Evolutionary conservation across 2,888 invertebrate genomes (phyloP), one percentile per base, ranked within the genome.

Genomic region (Heteromurus nitidus): DNA sequence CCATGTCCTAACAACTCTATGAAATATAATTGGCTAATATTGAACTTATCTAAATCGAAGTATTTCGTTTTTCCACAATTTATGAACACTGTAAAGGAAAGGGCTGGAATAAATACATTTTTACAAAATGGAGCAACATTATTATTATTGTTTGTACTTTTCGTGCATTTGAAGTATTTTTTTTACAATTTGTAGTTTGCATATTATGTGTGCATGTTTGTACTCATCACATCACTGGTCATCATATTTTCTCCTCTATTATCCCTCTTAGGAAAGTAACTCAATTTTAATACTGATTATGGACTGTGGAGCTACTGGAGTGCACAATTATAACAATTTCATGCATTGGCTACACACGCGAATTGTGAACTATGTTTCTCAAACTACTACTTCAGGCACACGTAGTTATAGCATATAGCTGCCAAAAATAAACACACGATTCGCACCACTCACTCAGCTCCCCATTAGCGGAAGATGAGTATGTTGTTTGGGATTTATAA

Each of bases 301-400:
- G 36, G 13, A 36, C 36, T 9, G 36, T 36, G 13, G 36, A 9
- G 36, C 7, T 9, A 36, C 7, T 36, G 36, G 36, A 36, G 13
- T 36, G 26, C 7, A 26, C 24, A 55, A 55, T 55, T 55, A 55
- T 26, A 20, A 26, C 55, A 55, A 55, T 55, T 55, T 55, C 26
- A 24, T 55, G 55, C 55, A 26, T 55, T 55, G 55, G 26, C 20
- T n/a, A 53, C 20, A 13, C 53, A 55, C 55, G 26, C 26, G 13
- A 55, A 55, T 55, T 9, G n/a, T 11, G n/a, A 26, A 55, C 24
- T 55, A 1, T 55, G 24, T 7, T 24, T 7, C 11, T n/a, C n/a
- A n/a, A n/a, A n/a, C n/a, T n/a, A 9, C 1, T 9, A 50, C 50
- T 50, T 20, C 20, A 36, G 13, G 5, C 36, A 13, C 36, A 5